Conservation (phyloP, 2,888 invertebrate species). For the Spilosoma lubricipeda region DNA sequence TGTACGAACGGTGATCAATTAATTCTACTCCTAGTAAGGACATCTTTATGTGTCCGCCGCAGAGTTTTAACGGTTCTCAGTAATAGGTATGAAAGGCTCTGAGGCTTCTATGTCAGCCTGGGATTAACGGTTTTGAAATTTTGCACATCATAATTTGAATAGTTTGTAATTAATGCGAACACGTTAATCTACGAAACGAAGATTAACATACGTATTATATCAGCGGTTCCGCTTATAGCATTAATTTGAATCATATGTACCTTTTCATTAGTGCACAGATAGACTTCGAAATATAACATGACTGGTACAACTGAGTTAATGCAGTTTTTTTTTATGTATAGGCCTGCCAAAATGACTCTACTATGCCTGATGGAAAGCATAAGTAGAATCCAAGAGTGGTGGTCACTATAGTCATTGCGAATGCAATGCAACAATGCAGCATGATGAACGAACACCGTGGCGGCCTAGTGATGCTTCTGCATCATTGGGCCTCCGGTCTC, state of each 20-base stretch:
- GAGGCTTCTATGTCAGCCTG: slow-evolving; percentile 18
- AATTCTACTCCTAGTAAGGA: slow-evolving; percentile 68
- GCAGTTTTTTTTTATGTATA: too few relatives aligned
- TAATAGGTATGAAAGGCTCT: slow-evolving; percentile 49
- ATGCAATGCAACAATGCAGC: too few relatives aligned
- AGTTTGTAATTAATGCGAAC: background rate
- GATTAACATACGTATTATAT: background rate
- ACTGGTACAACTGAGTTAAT: background rate
- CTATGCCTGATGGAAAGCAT: too few relatives aligned
- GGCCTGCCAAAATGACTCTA: too few relatives aligned
- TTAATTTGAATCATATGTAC: background rate
- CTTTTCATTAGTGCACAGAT: background rate
- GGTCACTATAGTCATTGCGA: too few relatives aligned
- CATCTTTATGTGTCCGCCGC: slow-evolving; percentile 67
- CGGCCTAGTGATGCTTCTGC: too few relatives aligned
- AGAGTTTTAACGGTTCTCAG: slow-evolving; percentile 65
- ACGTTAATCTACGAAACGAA: background rate
- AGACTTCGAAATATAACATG: background rate
- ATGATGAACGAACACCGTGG: too few relatives aligned
- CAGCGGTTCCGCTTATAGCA: background rate
- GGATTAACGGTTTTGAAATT: slow-evolving; percentile 28
- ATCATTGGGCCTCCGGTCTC: too few relatives aligned
- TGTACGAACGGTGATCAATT: slow-evolving; percentile 67
- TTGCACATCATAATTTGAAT: background rate
- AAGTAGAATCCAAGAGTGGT: too few relatives aligned